These are phyloP conservation scores for Macrophya alboannulata DNA, from an alignment of 2,888 invertebrate species.

Conservation along the genomic window DNA sequence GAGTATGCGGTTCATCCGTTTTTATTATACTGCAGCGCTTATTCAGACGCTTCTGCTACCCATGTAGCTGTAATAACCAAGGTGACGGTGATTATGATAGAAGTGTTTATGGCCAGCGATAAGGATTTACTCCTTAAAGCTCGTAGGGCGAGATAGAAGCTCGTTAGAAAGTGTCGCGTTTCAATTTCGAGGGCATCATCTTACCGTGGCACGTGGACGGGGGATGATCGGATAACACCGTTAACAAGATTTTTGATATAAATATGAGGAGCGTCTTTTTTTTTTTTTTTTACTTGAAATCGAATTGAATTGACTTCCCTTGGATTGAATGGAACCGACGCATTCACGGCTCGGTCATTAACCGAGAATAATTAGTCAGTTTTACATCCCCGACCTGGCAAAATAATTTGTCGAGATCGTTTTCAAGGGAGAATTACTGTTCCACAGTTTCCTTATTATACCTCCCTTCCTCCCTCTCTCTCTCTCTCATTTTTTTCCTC, in stretches of 20 bases:
- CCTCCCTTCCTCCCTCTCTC: too few relatives aligned
- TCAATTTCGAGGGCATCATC: constrained; percentile 45
- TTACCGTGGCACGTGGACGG: neutral
- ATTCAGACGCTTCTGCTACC: neutral
- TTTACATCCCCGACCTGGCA: neutral
- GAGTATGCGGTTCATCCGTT: neutral
- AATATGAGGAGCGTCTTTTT: neutral
- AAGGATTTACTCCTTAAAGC: neutral
- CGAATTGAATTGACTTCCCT: neutral
- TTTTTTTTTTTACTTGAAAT: neutral
- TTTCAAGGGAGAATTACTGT: neutral
- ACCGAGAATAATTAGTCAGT: neutral
- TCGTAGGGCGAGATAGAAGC: neutral
- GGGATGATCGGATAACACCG: constrained; percentile 30
- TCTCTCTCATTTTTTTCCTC: too few relatives aligned
- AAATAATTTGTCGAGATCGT: neutral
- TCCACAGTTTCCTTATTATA: neutral
- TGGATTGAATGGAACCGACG: neutral
- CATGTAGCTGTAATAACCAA: neutral
- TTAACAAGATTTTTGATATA: constrained; percentile 45
- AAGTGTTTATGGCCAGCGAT: neutral
- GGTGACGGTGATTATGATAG: neutral
- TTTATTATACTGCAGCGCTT: neutral
- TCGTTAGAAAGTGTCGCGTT: constrained; percentile 48
- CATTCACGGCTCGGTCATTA: neutral